A percentile compares a stretch with the other conserved stretches of the same genome.
These are phyloP conservation scores for Stegodyphus mimosarum DNA, from an alignment of 1,140 invertebrate species.

Conservation along the genomic window DNA sequence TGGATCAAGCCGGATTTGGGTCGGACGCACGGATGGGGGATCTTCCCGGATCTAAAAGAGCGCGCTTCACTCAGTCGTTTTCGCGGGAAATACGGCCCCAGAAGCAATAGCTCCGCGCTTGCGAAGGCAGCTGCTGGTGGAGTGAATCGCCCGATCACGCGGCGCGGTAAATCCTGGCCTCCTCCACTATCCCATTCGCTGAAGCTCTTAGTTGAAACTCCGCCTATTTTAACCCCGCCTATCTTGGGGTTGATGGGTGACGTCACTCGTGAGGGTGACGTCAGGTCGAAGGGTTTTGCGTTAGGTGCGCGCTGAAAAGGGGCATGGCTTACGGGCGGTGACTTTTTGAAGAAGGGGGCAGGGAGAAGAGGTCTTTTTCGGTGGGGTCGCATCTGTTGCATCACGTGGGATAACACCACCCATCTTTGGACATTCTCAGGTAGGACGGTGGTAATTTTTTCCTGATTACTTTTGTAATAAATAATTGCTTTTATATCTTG, in stretches of 20 bases:
- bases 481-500: too few species aligned
- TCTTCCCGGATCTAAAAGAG: conserved; percentile 42
- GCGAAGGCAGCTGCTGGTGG: conserved; percentile 27
- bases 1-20: conserved; percentile 54
- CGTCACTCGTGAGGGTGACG: conserved; percentile 3
- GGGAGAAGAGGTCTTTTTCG: conserved; percentile 17
- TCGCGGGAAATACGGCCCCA: conserved; percentile 38
- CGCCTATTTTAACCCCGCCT: conserved; percentile 1
- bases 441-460: background rate
- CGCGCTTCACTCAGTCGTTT: conserved; percentile 32
- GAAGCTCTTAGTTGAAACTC: background rate
- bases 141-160: conserved; percentile 45
- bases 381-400: conserved; percentile 33
- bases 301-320: background rate
- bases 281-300: background rate
- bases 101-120: conserved; percentile 9
- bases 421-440: conserved; percentile 5
- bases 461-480: too few species aligned
- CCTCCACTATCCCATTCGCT: conserved; percentile 21
- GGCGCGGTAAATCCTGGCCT: conserved; percentile 52
- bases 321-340: conserved; percentile 20
- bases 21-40: conserved; percentile 12
- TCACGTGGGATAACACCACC: conserved; percentile 39
- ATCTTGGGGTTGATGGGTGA: background rate
- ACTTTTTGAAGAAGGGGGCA: background rate